Conservation (phyloP, 2,888 invertebrate species). For the Caenorhabditis angaria region DNA sequence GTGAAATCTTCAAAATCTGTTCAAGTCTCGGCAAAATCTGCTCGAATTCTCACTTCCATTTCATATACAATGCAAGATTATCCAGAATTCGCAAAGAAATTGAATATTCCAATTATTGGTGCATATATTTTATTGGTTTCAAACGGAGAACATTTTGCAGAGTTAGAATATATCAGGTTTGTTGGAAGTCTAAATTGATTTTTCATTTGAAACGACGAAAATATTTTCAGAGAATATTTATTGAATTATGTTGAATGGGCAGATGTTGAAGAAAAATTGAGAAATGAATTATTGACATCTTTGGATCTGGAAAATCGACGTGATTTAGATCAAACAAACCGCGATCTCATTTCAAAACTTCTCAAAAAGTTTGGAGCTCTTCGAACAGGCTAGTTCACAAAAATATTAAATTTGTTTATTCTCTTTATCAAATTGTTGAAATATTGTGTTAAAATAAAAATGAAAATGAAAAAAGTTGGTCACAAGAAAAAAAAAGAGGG, state of each 20-base stretch:
- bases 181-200: background rate
- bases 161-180: constrained; percentile 17
- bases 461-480: background rate
- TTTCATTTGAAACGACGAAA: background rate
- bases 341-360: background rate
- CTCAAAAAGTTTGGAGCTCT: constrained; percentile 4
- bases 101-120: constrained; percentile 13
- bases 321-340: constrained; percentile 13
- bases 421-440: background rate
- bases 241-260: constrained; percentile 15
- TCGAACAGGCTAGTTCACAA: background rate
- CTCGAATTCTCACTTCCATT: constrained; percentile 19
- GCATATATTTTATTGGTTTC: constrained; percentile 6
- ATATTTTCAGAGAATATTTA: constrained; percentile 10
- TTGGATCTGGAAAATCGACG: constrained; percentile 15
- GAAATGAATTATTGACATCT: constrained; percentile 7
- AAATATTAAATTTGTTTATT: background rate
- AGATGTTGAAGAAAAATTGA: constrained; percentile 12
- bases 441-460: background rate
- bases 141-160: constrained; percentile 11
- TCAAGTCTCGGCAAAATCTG: constrained; percentile 7
- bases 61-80: constrained; percentile 31
- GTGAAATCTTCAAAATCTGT: background rate
- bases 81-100: constrained; percentile 8
- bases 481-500: background rate